phyloP scores from a whole-genome alignment of 2,113 vertebrate species.

The Tragelaphus imberbis region DNA sequence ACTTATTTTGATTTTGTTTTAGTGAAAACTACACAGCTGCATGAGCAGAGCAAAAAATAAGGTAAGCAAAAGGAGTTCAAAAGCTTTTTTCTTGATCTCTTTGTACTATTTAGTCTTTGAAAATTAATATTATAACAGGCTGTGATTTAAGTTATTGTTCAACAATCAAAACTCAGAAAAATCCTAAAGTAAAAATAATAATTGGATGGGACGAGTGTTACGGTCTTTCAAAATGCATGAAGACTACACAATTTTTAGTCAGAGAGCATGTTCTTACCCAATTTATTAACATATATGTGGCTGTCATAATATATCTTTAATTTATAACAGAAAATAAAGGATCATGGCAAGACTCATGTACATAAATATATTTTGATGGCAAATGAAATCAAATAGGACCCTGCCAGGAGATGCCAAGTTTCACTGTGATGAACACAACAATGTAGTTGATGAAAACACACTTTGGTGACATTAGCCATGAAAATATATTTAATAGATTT shows the following conservation, averaged over 20 bases:
- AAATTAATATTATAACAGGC: constrained; percentile 43
- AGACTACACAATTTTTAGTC: background rate
- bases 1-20: constrained; percentile 45
- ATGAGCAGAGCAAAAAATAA: constrained; percentile 52
- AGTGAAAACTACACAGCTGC: constrained; percentile 35
- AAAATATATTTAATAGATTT: constrained; percentile 39
- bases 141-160: background rate
- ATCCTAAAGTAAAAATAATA: background rate
- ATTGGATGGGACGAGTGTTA: constrained; percentile 21
- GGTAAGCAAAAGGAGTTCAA: constrained; percentile 36
- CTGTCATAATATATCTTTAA: background rate
- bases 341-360: background rate
- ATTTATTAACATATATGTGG: constrained; percentile 5
- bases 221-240: background rate
- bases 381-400: constrained; percentile 35
- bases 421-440: constrained; percentile 25
- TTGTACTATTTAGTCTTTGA: constrained; percentile 45
- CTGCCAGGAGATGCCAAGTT: constrained; percentile 55
- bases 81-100: constrained; percentile 31
- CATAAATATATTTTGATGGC: constrained; percentile 38
- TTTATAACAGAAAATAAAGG: constrained; percentile 21
- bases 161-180: constrained; percentile 42
- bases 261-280: background rate
- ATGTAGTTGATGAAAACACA: constrained; percentile 16
- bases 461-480: constrained; percentile 28